Evolutionary conservation across 1,140 invertebrate species (phyloP).

Genomic region (Drosophila serrata): DNA sequence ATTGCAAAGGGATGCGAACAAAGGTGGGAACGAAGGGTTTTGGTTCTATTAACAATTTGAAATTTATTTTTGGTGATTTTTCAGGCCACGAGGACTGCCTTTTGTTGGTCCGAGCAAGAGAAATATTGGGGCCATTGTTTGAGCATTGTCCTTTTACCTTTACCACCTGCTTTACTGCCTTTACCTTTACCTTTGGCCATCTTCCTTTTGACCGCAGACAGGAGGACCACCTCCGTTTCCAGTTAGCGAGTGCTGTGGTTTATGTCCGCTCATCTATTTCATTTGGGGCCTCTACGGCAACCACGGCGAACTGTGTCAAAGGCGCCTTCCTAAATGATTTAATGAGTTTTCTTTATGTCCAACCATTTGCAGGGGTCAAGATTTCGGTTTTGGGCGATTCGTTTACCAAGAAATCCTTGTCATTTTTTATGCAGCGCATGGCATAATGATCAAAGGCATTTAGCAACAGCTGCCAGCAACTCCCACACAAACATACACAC

Average conservation of each 20-base stretch:
- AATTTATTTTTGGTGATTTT: constrained; percentile 60
- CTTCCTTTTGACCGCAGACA: constrained; percentile 21
- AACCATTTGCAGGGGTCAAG: constrained; percentile 37
- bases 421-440: constrained; percentile 57
- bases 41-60: constrained; percentile 67
- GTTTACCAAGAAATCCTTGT: constrained; percentile 35
- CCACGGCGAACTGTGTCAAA: constrained; percentile 54
- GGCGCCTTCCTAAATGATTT: constrained; percentile 68
- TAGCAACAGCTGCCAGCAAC: constrained; percentile 59
- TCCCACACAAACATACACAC: constrained; percentile 23
- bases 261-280: constrained; percentile 64
- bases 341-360: constrained; percentile 74
- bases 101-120: constrained; percentile 47
- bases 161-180: constrained; percentile 17
- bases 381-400: constrained; percentile 41
- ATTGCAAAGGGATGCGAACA: constrained; percentile 5
- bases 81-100: constrained; percentile 36
- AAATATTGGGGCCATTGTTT: constrained; percentile 65
- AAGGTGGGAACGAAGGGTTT: constrained; percentile 36
- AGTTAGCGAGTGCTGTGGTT: constrained; percentile 46
- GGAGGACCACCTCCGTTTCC: constrained; percentile 17
- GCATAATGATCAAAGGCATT: constrained; percentile 72
- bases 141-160: constrained; percentile 67
- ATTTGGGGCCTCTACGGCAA: constrained; percentile 9
- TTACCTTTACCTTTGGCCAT: constrained; percentile 26